Evolutionary conservation across 2,797 vertebrate species (phyloP).

Genomic region (Enteromius viviparus): DNA sequence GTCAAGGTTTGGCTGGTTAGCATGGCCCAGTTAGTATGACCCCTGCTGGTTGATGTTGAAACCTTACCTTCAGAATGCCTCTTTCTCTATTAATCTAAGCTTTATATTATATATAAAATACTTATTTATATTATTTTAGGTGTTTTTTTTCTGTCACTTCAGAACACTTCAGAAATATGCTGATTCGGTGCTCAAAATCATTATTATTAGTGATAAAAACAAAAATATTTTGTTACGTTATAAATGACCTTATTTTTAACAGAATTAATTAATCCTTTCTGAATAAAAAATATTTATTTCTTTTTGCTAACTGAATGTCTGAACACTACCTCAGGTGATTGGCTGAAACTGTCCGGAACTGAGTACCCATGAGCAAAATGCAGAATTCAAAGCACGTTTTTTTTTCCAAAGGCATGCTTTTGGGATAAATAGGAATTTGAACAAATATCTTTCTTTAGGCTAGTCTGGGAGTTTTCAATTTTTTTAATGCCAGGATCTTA

Average conservation of each 20-base stretch:
- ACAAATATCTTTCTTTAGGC: neutral
- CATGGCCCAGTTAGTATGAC: neutral
- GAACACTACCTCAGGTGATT: neutral
- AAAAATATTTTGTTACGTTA: neutral
- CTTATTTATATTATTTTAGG: neutral
- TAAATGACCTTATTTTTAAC: neutral
- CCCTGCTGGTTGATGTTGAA: neutral
- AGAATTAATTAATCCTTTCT: neutral
- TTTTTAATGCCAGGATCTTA: constrained; percentile 15
- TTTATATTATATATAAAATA: neutral
- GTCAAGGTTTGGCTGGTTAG: constrained; percentile 9
- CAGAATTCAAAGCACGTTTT: neutral
- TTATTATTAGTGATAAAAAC: neutral
- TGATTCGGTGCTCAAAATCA: neutral
- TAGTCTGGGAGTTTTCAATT: neutral
- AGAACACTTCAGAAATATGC: neutral
- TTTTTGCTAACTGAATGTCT: neutral
- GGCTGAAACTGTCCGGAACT: neutral
- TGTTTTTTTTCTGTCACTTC: neutral
- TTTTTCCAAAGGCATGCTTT: neutral
- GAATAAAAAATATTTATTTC: neutral
- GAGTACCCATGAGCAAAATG: neutral
- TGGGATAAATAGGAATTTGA: neutral
- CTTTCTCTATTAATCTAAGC: neutral
- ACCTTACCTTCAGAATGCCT: neutral